Conservation (phyloP, 2,113 vertebrate species). For the Callocephalon fimbriatum region DNA sequence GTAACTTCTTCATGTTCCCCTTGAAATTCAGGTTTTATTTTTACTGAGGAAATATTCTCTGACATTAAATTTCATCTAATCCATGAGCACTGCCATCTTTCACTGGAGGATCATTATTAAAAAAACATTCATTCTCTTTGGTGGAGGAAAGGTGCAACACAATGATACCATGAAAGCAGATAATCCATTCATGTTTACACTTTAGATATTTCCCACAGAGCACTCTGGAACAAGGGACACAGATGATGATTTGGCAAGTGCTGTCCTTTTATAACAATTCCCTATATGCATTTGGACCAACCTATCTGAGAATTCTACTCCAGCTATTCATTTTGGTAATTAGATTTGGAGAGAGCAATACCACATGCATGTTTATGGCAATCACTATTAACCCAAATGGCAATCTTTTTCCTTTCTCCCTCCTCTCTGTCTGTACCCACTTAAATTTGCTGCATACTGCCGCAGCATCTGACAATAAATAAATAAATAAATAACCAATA, state of each 20-base stretch:
- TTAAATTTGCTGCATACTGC: conserved; percentile 21
- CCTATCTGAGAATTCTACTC: conserved; percentile 2
- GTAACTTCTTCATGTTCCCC: not conserved
- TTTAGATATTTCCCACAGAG: conserved; percentile 29
- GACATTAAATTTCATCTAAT: conserved; percentile 36
- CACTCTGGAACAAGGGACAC: conserved; percentile 1
- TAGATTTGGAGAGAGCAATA: conserved; percentile 17
- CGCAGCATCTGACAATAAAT: not conserved
- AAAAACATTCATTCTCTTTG: conserved; percentile 9
- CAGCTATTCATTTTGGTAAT: conserved; percentile 52
- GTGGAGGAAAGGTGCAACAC: conserved; percentile 42
- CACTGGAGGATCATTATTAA: conserved; percentile 8
- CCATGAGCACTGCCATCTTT: not conserved
- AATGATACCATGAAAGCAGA: conserved; percentile 51
- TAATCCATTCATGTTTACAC: conserved; percentile 65
- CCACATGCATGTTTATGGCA: conserved; percentile 20
- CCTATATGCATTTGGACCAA: not conserved
- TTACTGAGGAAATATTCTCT: not conserved
- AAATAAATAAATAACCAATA: not conserved
- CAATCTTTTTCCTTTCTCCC: not conserved
- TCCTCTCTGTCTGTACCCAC: not conserved
- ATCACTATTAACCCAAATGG: conserved; percentile 35
- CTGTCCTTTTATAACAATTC: conserved; percentile 30
- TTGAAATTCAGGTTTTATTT: not conserved
- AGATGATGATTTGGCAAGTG: conserved; percentile 32